Conservation (phyloP, 2,797 vertebrate species). For the Circus cinereus region DNA sequence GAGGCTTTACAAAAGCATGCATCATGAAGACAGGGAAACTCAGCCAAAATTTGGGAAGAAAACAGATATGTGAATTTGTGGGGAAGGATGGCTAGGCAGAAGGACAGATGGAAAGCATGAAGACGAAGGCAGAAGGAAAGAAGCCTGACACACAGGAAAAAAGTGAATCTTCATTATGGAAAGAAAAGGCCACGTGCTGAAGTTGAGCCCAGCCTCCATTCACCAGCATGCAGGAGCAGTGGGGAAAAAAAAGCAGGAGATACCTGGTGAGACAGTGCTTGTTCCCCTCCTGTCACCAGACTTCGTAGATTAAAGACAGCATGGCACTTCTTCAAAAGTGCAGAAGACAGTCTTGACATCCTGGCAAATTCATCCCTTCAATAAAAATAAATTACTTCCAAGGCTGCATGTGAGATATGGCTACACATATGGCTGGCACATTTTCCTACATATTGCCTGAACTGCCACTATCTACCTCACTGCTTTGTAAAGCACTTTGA, state of each 20-base stretch:
- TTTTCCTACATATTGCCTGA: constrained; percentile 11
- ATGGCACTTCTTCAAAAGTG: constrained; percentile 18
- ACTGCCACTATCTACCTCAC: background rate
- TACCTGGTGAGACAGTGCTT: background rate
- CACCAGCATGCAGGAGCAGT: background rate
- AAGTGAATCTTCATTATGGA: background rate
- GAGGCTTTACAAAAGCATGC: background rate
- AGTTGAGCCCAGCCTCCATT: background rate
- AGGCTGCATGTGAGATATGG: constrained; percentile 38
- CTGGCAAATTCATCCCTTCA: constrained; percentile 36
- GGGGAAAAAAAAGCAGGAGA: background rate
- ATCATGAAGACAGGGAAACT: background rate
- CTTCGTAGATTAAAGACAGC: background rate
- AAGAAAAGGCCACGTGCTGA: background rate
- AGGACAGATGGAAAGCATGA: constrained; percentile 19
- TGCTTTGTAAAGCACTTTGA: background rate
- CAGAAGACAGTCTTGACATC: constrained; percentile 31
- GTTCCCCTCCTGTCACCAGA: constrained; percentile 2
- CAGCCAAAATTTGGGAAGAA: constrained; percentile 7
- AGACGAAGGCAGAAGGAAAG: background rate
- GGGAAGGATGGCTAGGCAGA: background rate
- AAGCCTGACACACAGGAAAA: background rate
- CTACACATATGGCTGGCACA: constrained; percentile 31
- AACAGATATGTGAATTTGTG: background rate
- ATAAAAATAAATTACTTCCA: constrained; percentile 25